Evolutionary conservation across 2,888 invertebrate species (phyloP), one percentile per base, ranked within the genome.

Genomic region (Ommatoiulus sabulosus): DNA sequence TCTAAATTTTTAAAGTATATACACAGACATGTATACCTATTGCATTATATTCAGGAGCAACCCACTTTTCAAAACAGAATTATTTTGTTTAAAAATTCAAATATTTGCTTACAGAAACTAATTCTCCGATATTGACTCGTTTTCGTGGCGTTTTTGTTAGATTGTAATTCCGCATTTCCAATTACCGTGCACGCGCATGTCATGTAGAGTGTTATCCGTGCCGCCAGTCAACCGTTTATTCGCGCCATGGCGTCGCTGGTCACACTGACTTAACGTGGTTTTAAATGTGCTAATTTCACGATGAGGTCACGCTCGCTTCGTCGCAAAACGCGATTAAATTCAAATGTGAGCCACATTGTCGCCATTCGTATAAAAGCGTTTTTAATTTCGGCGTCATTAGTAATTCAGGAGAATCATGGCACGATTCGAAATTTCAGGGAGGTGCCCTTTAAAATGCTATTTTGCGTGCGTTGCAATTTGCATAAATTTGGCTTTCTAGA

Each of bases 231-330:
- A n/a, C 57, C n/a, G n/a, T 57, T 57, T 57, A 57, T 57, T 17
- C 6, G n/a, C 57, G n/a, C 57, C 1, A 17, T n/a, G n/a, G n/a
- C 57, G 17, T n/a, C n/a, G 57, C n/a, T 72, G 8, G 24, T 10
- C 72, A 72, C 12, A n/a, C 24, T 72, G 24, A 24, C 5, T 6
- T 24, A 72, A 1, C 24, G n/a, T 10, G 24, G 10, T 72, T 72
- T 72, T 24, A 20, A 72, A 72, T 72, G 72, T n/a, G 72, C 72
- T 24, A 24, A 24, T 72, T 72, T 72, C 24, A 8, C 72, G 72
- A 72, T 72, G 72, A n/a, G 72, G 72, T 72, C 72, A 72, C 72
- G 72, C 72, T 72, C n/a, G 72, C 72, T 72, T 72, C 12, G 72
- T 24, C 24, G 12, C 72, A 72, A 24, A 72, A 10, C 72, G 24